A percentile compares a stretch with the other conserved stretches of the same genome.
Evolutionary conservation across 2,113 vertebrate species (phyloP).

Genomic region (Cygnus atratus): DNA sequence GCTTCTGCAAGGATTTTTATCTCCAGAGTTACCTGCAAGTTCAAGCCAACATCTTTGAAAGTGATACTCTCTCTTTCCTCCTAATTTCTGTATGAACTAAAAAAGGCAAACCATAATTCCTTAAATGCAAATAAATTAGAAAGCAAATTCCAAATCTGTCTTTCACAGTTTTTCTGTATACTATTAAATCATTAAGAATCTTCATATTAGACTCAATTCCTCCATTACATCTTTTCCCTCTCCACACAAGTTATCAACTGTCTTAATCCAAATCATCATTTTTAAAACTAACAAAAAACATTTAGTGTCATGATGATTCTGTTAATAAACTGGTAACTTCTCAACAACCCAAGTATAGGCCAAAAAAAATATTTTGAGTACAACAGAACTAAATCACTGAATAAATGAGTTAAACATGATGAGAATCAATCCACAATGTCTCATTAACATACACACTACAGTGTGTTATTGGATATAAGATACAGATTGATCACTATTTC

Average conservation of each 20-base stretch:
- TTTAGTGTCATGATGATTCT: not conserved
- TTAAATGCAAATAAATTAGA: not conserved
- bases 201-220: not conserved
- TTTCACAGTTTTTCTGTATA: not conserved
- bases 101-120: not conserved
- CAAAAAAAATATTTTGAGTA: not conserved
- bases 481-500: not conserved
- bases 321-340: not conserved
- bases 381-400: not conserved
- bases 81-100: not conserved
- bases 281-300: not conserved
- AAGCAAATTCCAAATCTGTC: not conserved
- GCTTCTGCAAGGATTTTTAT: not conserved
- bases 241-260: not conserved
- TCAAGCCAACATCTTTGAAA: not conserved
- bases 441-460: constrained; percentile 50
- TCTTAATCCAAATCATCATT: not conserved
- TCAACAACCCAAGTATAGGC: not conserved
- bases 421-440: not conserved
- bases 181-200: not conserved
- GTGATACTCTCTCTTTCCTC: not conserved
- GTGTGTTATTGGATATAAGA: constrained; percentile 51
- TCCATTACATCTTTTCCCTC: not conserved
- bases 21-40: not conserved
- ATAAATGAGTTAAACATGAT: not conserved